Base-by-base conservation (phyloP, 1,140 invertebrate species). In the Magallana angulata region DNA sequence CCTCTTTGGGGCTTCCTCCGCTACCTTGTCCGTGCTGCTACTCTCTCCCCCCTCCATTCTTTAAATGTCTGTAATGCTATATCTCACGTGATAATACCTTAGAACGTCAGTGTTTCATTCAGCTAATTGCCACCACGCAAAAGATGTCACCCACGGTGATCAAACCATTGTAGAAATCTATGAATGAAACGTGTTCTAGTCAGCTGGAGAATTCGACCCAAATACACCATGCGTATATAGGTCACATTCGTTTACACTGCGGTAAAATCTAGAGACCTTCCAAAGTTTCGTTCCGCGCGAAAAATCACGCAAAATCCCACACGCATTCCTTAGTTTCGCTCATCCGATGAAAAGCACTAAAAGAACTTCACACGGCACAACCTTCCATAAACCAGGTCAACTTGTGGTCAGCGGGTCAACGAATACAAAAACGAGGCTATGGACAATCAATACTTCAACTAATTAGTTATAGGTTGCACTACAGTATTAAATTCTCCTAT, bases 221-320 rank as follows among this genome's bases (percentile, higher is more conserved):
- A 18, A 76, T 76, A 76, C 12, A 76, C 60, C 68, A 76, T 30
- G 68, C 24, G 68, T 76, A 76, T 30, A 30, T 76, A 76, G 68
- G 68, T 76, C 68, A 76, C 24, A 76, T 30, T 30, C 68, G 68
- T 76, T 9, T 76, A 76, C 68, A 30, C 11, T 76, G 68, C 68
- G 8, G 68, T 76, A 76, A 76, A 76, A 76, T 76, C 68, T 76
- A 76, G 68, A 76, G 68, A 76, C 68, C 68, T 76, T 76, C 68
- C 68, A 12, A 76, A 76, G 68, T 24, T 11, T 76, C 68, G 68
- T 76, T 76, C 68, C 24, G 68, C 68, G 68, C 68, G 68, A 76
- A 24, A 30, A 36, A 76, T 76, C 68, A 76, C 68, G 68, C 68
- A 76, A 76, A 76, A 76, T 76, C 68, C 68, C 24, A 76, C 68